These are phyloP conservation scores for Cyanoderma ruficeps DNA, from an alignment of 2,113 vertebrate species.

Conservation along the genomic window DNA sequence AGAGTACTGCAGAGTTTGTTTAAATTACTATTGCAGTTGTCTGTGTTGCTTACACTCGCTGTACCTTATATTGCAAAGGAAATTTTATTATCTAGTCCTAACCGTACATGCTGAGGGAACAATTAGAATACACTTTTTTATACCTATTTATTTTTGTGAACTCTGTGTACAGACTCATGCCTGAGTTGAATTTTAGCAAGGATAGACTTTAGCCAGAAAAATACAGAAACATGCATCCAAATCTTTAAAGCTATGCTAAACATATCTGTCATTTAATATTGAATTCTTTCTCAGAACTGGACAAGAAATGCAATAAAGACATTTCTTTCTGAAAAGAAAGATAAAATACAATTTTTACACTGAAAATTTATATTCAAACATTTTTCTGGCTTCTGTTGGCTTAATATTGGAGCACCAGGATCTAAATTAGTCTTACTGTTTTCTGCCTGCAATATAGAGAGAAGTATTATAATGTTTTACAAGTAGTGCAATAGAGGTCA, in stretches of 20 bases:
- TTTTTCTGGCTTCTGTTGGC: neutral
- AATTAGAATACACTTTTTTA: neutral
- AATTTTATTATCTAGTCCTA: neutral
- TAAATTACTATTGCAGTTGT: neutral
- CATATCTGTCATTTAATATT: neutral
- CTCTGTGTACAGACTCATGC: neutral
- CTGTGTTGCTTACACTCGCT: neutral
- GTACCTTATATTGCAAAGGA: neutral
- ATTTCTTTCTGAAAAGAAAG: neutral
- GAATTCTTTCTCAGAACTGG: neutral
- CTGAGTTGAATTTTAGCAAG: neutral
- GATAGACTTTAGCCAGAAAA: neutral
- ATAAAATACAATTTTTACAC: neutral
- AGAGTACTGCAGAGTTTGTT: neutral
- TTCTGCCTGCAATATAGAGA: neutral
- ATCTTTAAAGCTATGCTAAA: neutral
- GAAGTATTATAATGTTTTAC: neutral
- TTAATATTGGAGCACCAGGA: neutral
- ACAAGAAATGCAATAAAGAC: neutral
- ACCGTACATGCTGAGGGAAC: neutral
- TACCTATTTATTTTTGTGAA: neutral
- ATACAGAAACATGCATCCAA: neutral
- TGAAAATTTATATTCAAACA: neutral
- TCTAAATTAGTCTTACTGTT: neutral
- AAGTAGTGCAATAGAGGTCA: neutral